Evolutionary conservation across 2,888 invertebrate species (phyloP).

Genomic region (Cataglyphis livida): DNA sequence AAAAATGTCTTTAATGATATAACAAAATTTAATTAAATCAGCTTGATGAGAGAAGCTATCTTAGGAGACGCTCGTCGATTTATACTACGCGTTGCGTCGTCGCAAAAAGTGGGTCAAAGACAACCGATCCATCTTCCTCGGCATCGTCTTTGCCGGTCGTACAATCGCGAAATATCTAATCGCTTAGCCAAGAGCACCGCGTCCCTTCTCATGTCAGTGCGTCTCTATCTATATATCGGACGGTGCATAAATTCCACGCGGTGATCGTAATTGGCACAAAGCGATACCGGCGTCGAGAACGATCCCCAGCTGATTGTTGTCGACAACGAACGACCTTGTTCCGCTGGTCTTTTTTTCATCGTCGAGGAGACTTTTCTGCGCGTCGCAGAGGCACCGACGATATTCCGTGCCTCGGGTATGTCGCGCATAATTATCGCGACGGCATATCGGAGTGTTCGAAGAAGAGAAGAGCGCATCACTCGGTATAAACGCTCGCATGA

Average conservation of each 20-base stretch:
- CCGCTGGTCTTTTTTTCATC: conserved; percentile 35
- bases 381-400: conserved; percentile 55
- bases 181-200: background rate
- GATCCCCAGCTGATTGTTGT: conserved; percentile 69
- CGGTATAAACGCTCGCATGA: conserved; percentile 56
- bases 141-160: conserved; percentile 45
- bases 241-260: conserved; percentile 70
- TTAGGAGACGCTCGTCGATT: background rate
- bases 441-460: conserved; percentile 48
- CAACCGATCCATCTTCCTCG: conserved; percentile 64
- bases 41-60: background rate
- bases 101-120: conserved; percentile 67
- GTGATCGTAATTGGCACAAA: conserved; percentile 72
- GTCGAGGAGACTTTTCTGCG: conserved; percentile 42
- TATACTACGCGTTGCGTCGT: background rate
- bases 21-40: conserved; percentile 13
- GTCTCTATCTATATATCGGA: conserved; percentile 40
- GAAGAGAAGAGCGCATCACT: conserved; percentile 18
- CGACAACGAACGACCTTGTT: conserved; percentile 70
- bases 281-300: conserved; percentile 48
- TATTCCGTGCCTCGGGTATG: conserved; percentile 66
- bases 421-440: conserved; percentile 70
- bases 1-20: background rate
- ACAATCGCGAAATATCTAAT: conserved; percentile 55
- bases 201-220: background rate